phyloP scores from a whole-genome alignment of 2,797 vertebrate genomes.

The Phoeniculus purpureus region DNA sequence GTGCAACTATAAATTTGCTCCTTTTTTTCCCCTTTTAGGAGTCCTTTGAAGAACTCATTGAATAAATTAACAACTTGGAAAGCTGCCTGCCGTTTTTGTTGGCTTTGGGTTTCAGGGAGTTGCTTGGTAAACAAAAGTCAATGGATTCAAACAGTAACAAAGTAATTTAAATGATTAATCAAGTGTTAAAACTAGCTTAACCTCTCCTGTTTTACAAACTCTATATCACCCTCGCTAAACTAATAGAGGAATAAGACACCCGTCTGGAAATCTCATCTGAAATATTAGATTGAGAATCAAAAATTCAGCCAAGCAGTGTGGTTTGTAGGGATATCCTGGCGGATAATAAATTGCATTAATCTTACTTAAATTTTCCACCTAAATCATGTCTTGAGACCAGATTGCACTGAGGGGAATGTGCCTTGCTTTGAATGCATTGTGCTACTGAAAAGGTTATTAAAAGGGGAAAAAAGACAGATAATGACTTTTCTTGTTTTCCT shows the following conservation, averaged over 20 bases:
- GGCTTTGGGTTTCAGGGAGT: constrained; percentile 78
- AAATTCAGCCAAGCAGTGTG: constrained; percentile 85
- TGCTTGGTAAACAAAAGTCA: constrained; percentile 82
- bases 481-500: constrained; percentile 66
- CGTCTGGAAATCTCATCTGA: constrained; percentile 97
- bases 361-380: constrained; percentile 90
- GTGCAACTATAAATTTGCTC: constrained; percentile 73
- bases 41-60: constrained; percentile 78
- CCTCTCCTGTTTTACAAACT: constrained; percentile 86
- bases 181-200: constrained; percentile 84
- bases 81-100: constrained; percentile 76
- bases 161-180: constrained; percentile 84
- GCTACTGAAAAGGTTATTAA: constrained; percentile 85
- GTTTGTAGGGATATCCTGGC: constrained; percentile 97
- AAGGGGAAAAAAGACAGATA: constrained; percentile 38
- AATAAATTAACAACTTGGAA: constrained; percentile 82
- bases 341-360: constrained; percentile 95
- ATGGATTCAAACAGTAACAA: constrained; percentile 78
- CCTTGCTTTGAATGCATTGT: constrained; percentile 78
- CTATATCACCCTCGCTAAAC: constrained; percentile 92
- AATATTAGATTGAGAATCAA: constrained; percentile 84
- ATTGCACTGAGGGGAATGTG: constrained; percentile 75
- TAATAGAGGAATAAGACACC: constrained; percentile 91
- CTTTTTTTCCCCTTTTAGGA: constrained; percentile 57
- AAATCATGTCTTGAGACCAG: constrained; percentile 80